Base-by-base conservation (phyloP, 1,140 invertebrate species). In the Halesus radiatus region DNA sequence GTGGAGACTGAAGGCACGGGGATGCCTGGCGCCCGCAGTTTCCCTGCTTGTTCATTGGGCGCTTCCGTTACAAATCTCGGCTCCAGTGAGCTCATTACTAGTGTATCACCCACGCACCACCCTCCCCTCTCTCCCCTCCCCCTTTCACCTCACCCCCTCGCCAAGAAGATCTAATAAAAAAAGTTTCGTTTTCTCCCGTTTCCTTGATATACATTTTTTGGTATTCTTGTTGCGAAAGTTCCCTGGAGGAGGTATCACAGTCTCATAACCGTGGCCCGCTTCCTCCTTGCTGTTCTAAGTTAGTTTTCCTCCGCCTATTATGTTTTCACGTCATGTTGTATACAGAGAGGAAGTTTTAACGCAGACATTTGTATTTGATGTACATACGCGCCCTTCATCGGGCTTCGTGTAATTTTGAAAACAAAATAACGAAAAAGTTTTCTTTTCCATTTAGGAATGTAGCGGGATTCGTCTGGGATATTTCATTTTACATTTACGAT, bases 41-140 rank as follows among this genome's bases (percentile, higher is more conserved):
- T 75, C 73, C 78, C 68, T 74, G 23, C 78, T 70, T 20, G 76
- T 72, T 82, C 78, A 83, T 80, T 75, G 81, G 76, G 72, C 62
- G 78, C 74, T 80, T 80, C 81, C 81, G 77, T 78, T 72, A 77
- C 77, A 82, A 82, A 82, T 82, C 81, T 82, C 72, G 70, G 73
- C 77, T 23, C 74, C 54, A 37, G 37, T 78, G 50, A 52, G 58
- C 81, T 83, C 81, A 78, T 83, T 83, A 78, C 78, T 74, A 82
- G 37, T 75, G 78, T 76, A 80, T 68, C 52, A 68, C 54, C 77
- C 70, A 23, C 45, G 52, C 70, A 52, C 13, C 70, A 62, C 18
- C 18, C 52, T 62, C 66, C 20, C 7, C 60, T n/a, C 37, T 7
- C 60, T 32, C 32, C 29, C 68, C 23, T 15, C 2, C 26, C 56